Percentiles rank a stretch among this genome's conserved stretches.
These are phyloP conservation scores for Drosophila flavopinicola DNA, from an alignment of 2,888 invertebrate species.

Conservation along the genomic window DNA sequence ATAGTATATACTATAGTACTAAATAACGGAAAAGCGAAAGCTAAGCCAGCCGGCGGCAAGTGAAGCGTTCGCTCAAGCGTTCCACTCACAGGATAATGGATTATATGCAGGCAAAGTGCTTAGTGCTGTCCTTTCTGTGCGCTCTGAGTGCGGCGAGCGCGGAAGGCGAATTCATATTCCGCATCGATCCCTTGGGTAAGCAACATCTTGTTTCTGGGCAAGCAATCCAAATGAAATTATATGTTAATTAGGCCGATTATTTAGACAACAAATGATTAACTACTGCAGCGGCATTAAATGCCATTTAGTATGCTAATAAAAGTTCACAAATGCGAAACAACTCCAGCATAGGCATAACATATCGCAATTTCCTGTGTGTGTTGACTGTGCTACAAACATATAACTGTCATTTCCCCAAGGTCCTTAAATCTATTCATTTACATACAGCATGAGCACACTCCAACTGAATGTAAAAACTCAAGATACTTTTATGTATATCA, in stretches of 20 bases:
- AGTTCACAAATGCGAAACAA: constrained; percentile 30
- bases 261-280: constrained; percentile 28
- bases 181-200: constrained; percentile 84
- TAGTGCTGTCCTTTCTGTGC: constrained; percentile 77
- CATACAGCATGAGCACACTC: constrained; percentile 32
- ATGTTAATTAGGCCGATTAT: constrained; percentile 34
- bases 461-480: constrained; percentile 26
- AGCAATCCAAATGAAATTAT: constrained; percentile 10
- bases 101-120: constrained; percentile 70
- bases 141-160: constrained; percentile 67
- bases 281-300: constrained; percentile 2
- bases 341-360: constrained; percentile 23
- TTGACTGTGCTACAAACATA: constrained; percentile 17
- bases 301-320: constrained; percentile 33
- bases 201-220: constrained; percentile 5
- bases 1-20: no score
- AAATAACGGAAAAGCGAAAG: constrained; percentile 1
- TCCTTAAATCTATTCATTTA: constrained; percentile 42
- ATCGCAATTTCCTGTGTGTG: constrained; percentile 26
- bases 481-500: constrained; percentile 15
- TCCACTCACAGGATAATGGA: constrained; percentile 79
- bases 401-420: constrained; percentile 38
- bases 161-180: constrained; percentile 82
- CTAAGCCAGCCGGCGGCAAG: constrained; percentile 21
- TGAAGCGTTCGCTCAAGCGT: constrained; percentile 29